Conservation (phyloP, 92 coral and sea anemone genomes). For the Phenganax stokvisi region DNA sequence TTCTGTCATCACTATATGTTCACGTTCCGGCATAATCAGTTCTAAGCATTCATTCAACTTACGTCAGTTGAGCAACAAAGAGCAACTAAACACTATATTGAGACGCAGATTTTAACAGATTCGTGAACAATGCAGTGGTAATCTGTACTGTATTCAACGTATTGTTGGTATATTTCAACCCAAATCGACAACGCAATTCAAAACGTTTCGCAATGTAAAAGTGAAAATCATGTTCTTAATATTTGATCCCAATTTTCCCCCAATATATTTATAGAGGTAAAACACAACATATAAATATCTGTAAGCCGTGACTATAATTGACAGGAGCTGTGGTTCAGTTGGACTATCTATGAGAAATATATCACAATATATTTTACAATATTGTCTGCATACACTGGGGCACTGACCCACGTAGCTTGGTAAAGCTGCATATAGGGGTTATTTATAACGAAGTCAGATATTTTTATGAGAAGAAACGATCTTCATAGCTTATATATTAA, state of each 20-base stretch:
- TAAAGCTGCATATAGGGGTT: no score
- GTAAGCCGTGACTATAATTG: background rate
- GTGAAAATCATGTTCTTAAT: background rate
- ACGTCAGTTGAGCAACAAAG: background rate
- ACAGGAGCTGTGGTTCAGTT: background rate
- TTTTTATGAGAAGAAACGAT: background rate
- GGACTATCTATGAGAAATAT: background rate
- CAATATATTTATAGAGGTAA: background rate
- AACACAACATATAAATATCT: background rate
- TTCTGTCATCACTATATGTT: conserved; percentile 20
- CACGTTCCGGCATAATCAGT: background rate
- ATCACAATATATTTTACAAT: background rate
- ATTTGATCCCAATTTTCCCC: conserved; percentile 1
- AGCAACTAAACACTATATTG: background rate
- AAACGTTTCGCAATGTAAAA: conserved; percentile 10
- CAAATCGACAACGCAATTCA: background rate
- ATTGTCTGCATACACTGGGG: background rate
- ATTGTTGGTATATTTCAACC: background rate
- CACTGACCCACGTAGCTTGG: background rate
- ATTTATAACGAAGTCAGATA: background rate
- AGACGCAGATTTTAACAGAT: background rate
- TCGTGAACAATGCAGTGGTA: background rate
- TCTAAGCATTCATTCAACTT: background rate
- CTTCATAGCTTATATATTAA: background rate
- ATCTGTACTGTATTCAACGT: background rate